Base-by-base conservation (phyloP, 2,888 invertebrate genomes). In the Sphaerophoria taeniata region DNA sequence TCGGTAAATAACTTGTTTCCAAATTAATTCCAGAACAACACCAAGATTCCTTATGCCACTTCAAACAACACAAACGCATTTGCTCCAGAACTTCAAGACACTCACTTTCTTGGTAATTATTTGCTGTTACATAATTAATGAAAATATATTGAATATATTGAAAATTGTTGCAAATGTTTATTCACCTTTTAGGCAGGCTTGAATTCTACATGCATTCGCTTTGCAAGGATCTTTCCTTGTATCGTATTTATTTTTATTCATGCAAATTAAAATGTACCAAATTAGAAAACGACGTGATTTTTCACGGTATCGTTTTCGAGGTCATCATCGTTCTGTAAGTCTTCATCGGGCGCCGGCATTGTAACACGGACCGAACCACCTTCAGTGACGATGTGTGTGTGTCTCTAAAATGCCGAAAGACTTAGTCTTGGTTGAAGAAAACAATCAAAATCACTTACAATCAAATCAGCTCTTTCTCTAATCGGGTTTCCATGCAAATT, bases 11-110 rank as follows among this genome's bases (percentile, higher is more conserved):
- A 16, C 93, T 90, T 55, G 94, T 94, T 77, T 94, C 93, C 65
- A 94, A 92, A 88, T 95, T 93, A 89, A 97, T 96, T 33, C 97
- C 97, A 9, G 94, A 94, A 90, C 97, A 97, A 85, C 96, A 96
- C 16, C 95, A 90, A 12, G 97, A 97, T 47, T 92, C 88, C 0
- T 93, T 92, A 81, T 95, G 94, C 94, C 95, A 95, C 92, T 94
- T 95, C 14, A 95, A 90, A 90, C 97, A 97, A 90, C 97, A 97
- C 90, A 95, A 94, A 84, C 96, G 94, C 94, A 97, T 94, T 75
- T 95, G 93, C 90, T 97, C 96, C 80, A 97, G 94, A 9, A 94
- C 95, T 3, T 92, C 91, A 84, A 93, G 92, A 89, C 97, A 97
- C 75, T 94, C 94, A 11, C 94, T 93, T 89, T 97, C 96, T 91